Conservation (phyloP, 2,888 invertebrate species). For the Synergus itoensis region DNA sequence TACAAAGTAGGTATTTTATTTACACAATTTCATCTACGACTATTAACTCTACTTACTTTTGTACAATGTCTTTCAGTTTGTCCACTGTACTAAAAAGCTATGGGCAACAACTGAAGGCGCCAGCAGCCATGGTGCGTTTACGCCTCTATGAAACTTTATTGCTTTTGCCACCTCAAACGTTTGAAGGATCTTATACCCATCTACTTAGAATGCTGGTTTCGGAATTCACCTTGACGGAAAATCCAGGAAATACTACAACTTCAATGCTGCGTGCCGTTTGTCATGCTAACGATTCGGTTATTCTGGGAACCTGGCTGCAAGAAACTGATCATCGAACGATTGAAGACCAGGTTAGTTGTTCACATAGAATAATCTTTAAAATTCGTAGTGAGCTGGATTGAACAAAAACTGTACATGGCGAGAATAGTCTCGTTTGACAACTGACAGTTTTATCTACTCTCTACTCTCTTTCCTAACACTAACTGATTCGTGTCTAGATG, state of each 20-base stretch:
- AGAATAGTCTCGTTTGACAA: background rate
- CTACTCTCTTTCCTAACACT: constrained; percentile 9
- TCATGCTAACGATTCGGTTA: constrained; percentile 93
- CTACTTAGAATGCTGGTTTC: constrained; percentile 94
- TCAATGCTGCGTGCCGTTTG: constrained; percentile 90
- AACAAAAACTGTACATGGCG: constrained; percentile 3
- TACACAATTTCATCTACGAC: background rate
- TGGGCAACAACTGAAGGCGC: constrained; percentile 95
- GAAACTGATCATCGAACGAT: constrained; percentile 98
- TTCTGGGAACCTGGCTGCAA: constrained; percentile 96
- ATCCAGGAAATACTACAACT: constrained; percentile 93
- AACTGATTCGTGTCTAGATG: constrained; percentile 82
- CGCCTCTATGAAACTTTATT: constrained; percentile 94
- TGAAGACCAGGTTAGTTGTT: constrained; percentile 92
- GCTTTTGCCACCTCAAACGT: constrained; percentile 87
- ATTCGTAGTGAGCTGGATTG: background rate
- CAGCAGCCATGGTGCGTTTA: constrained; percentile 94
- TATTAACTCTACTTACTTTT: background rate
- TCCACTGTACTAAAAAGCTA: constrained; percentile 91
- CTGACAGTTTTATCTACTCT: background rate
- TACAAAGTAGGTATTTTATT: constrained; percentile 84
- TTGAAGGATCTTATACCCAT: constrained; percentile 92
- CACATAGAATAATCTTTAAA: background rate
- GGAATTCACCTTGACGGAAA: constrained; percentile 96
- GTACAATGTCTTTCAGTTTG: constrained; percentile 81